phyloP scores from a whole-genome alignment of 2,888 invertebrate species.

The Lasius fuliginosus region DNA sequence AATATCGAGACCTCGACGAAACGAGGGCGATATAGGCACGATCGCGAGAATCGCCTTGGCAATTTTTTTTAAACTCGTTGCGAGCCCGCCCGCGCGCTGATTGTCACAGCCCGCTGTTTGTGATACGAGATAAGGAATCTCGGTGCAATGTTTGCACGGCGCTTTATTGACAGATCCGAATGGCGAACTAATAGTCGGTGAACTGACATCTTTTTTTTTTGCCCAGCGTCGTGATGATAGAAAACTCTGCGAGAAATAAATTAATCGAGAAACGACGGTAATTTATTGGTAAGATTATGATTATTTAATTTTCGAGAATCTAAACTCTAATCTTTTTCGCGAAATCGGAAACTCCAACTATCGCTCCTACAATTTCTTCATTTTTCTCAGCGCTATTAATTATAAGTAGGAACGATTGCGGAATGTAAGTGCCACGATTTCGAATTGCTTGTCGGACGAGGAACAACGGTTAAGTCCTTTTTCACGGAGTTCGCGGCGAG shows the following conservation, averaged over 20 bases:
- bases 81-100: slow-evolving; percentile 57
- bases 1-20: slow-evolving; percentile 4
- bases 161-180: slow-evolving; percentile 69
- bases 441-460: slow-evolving; percentile 30
- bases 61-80: slow-evolving; percentile 41
- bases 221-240: neutral
- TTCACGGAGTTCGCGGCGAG: slow-evolving; percentile 46
- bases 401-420: slow-evolving; percentile 19
- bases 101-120: slow-evolving; percentile 68
- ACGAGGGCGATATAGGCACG: neutral
- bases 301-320: neutral
- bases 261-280: neutral
- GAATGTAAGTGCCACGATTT: slow-evolving; percentile 28
- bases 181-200: slow-evolving; percentile 57
- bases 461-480: slow-evolving; percentile 52
- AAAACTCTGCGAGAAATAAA: slow-evolving; percentile 23
- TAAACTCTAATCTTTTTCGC: neutral
- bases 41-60: slow-evolving; percentile 47
- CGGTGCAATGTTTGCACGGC: slow-evolving; percentile 74
- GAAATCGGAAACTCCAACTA: neutral
- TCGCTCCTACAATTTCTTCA: neutral
- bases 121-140: slow-evolving; percentile 78
- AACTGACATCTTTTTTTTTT: slow-evolving; percentile 55
- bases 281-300: neutral
- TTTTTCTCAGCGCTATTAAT: slow-evolving; percentile 24